Percentiles rank a stretch among this genome's conserved stretches.
phyloP scores from a whole-genome alignment of 92 coral and sea anemone species.

The Diadumene lineata region DNA sequence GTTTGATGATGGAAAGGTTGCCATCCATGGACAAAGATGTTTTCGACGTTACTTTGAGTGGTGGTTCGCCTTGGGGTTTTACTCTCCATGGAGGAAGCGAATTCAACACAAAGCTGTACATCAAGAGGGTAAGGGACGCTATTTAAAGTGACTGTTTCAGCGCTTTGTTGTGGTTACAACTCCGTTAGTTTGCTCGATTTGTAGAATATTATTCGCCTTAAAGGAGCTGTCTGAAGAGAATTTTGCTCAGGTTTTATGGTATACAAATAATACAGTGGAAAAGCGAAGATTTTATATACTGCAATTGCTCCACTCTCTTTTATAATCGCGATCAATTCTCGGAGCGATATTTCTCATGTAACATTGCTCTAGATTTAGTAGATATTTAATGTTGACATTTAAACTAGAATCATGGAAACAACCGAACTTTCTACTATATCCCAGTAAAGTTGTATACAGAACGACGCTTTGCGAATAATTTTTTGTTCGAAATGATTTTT shows the following conservation, averaged over 20 bases:
- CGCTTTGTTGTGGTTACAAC: neutral
- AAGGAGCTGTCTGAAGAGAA: neutral
- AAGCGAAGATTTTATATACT: too few species aligned
- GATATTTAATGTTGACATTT: conserved; percentile 28
- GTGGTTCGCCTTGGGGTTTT: conserved; percentile 99
- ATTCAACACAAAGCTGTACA: conserved; percentile 73
- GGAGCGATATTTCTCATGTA: conserved; percentile 8
- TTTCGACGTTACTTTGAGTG: conserved; percentile 77
- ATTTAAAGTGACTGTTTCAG: neutral
- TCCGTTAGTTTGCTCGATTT: neutral
- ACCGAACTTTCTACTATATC: conserved; percentile 13
- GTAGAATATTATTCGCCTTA: neutral
- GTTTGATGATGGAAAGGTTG: conserved; percentile 47
- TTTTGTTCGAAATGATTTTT: neutral
- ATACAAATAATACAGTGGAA: too few species aligned
- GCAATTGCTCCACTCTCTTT: too few species aligned
- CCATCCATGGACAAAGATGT: conserved; percentile 40
- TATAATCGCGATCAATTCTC: too few species aligned
- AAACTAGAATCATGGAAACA: conserved; percentile 14
- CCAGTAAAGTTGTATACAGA: neutral
- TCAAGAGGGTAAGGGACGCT: conserved; percentile 74
- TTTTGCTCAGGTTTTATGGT: too few species aligned
- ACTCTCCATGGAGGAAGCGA: conserved; percentile 93
- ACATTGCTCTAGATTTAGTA: conserved; percentile 16
- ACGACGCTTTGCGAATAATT: conserved; percentile 1